A percentile compares a stretch with the other conserved stretches of the same genome.
These are phyloP conservation scores for Lepidochitona cinerea DNA, from an alignment of 2,888 invertebrate genomes.

Conservation along the genomic window DNA sequence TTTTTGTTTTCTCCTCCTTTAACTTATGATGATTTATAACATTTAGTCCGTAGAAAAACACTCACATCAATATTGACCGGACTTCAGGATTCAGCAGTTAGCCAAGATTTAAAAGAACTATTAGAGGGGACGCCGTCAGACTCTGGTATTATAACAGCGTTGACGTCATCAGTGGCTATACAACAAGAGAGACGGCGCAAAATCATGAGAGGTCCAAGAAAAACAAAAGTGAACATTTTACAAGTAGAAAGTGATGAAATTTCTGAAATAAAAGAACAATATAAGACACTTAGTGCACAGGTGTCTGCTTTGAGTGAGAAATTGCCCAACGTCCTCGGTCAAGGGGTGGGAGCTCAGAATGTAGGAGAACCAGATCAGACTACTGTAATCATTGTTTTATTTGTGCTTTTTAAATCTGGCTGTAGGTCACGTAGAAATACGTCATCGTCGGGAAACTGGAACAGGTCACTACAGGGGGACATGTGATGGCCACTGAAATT, in stretches of 20 bases:
- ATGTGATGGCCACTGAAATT: background rate
- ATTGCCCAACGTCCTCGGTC: background rate
- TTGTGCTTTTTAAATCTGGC: background rate
- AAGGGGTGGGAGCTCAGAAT: background rate
- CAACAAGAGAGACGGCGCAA: slow-evolving; percentile 4
- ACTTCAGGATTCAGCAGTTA: background rate
- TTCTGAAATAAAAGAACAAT: background rate
- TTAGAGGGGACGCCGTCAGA: background rate
- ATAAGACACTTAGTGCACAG: background rate
- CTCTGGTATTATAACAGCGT: background rate
- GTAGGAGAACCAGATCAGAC: background rate
- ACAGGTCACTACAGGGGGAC: slow-evolving; percentile 8
- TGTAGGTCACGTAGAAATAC: too few species aligned
- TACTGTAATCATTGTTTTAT: background rate
- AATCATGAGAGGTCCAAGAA: background rate
- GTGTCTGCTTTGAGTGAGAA: background rate
- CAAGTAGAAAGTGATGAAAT: background rate
- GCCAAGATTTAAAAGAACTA: slow-evolving; percentile 11
- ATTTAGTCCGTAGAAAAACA: background rate
- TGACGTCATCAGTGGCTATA: slow-evolving; percentile 3
- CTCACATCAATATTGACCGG: slow-evolving; percentile 5
- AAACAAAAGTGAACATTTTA: background rate
- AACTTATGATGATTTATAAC: background rate
- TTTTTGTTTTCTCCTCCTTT: too few species aligned
- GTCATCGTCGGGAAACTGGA: too few species aligned